Evolutionary conservation across 2,113 vertebrate species (phyloP), one percentile per base, ranked within the genome.

Genomic region (Aphyosemion australe): DNA sequence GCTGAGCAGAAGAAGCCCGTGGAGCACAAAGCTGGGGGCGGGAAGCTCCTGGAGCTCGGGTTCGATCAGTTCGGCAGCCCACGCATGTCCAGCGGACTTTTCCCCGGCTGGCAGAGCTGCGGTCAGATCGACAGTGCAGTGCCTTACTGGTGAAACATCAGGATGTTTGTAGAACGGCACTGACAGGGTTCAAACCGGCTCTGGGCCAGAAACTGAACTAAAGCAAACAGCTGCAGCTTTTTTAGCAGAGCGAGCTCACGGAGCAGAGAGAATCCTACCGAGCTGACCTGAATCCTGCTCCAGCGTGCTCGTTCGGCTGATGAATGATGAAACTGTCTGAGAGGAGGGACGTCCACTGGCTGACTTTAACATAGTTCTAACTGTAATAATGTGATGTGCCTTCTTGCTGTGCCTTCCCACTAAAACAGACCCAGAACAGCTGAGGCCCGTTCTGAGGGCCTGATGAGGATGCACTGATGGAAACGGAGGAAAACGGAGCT

Each of bases 31-130:
- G 51, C 45, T 0, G 69, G 79, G 2, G 86, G 69, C 0, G 59
- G 32, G 15, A 94, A 91, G 79, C 21, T 83, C 1, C 86, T 86
- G 61, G 93, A 94, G 59, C 72, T 79, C 58, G 94, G 94, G 20
- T 83, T 92, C 1, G 91, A 93, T 1, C 88, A 92, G 42, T 92
- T 95, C 3, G 94, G 94, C 16, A 96, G 93, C 65, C 94, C 95
- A 0, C 92, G 94, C 64, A 87, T 93, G 79, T 94, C 93, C 54
- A 93, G 78, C 0, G 92, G 92, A 51, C 74, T 96, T 21, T 95
- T 95, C 58, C 93, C 95, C 0, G 94, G 91, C 60, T 98, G 96
- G 95, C 96, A 96, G 83, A 95, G 92, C 76, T 94, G 92, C 93
- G 92, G 92, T 41, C 88, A 58, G 32, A 78, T 93, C 32, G 92